Base-by-base conservation (phyloP, 2,797 vertebrate species). In the Bradypodion ventrale region DNA sequence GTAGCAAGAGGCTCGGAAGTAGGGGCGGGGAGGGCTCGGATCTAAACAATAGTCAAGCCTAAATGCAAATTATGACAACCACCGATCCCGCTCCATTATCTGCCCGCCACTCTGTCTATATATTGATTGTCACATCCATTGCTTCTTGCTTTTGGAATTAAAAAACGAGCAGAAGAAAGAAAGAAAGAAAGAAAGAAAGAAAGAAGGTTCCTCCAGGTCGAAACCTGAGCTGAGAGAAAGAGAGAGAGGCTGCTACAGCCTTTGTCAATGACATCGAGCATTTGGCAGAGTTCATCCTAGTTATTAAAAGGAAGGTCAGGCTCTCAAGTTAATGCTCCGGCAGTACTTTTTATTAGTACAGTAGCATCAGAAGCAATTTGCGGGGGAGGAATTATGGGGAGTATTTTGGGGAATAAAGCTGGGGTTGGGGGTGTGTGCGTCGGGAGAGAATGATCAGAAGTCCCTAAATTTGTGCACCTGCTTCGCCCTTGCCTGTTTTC, bases 61-160 rank as follows among this genome's bases (percentile, higher is more conserved):
- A 92, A 93, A 94, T 85, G 89, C 91, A 92, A 91, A 93, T 89
- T 91, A 91, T 93, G 90, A 87, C 93, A 90, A 85, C 88, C 89
- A 89, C 90, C 88, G 88, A 89, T 87, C 90, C 85, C 82, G 75
- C 87, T 92, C 93, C 88, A 90, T 91, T 91, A 89, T 91, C 89
- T 90, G 88, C 85, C 92, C 87, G 86, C 89, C 83, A 82, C 88
- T 85, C 87, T 87, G 87, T 87, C 89, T 89, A 89, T 92, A 90
- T 93, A 93, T 94, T 92, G 93, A 94, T 94, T 93, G 87, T 91
- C 89, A 85, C 92, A 91, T 85, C 52, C 27, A 87, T 89, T 8
- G 88, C 89, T 89, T 88, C 91, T 88, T 90, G 87, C 88, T 93
- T 92, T 91, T 91, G 92, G 40, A 27, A 32, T 4, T 1, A 10